Evolutionary conservation across 1,140 invertebrate genomes (phyloP).

Genomic region (Parasteatoda tepidariorum): DNA sequence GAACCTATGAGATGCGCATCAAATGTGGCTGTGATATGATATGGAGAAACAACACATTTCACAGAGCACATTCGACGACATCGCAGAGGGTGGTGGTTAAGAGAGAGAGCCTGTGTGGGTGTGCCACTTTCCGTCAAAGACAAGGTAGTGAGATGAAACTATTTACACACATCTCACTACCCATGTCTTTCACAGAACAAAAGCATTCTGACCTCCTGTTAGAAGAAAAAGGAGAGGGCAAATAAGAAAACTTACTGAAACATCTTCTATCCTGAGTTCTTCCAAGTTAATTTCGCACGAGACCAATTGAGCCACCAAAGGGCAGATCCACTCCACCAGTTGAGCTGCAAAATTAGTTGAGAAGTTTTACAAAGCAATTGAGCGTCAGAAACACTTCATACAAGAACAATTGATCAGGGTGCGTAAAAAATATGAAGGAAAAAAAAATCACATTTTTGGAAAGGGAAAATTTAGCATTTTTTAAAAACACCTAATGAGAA

Average conservation of each 20-base stretch:
- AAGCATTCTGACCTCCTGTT: background rate
- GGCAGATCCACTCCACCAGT: slow-evolving; percentile 75
- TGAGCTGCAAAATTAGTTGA: slow-evolving; percentile 70
- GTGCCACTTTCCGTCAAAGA: slow-evolving; percentile 62
- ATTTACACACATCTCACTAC: slow-evolving; percentile 72
- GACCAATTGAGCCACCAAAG: slow-evolving; percentile 71
- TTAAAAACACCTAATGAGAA: too few relatives aligned
- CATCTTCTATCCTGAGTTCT: slow-evolving; percentile 73
- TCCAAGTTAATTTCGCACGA: slow-evolving; percentile 69
- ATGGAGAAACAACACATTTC: slow-evolving; percentile 63
- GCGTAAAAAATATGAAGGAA: too few relatives aligned
- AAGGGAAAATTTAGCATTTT: too few relatives aligned
- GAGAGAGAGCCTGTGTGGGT: too few relatives aligned
- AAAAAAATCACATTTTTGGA: too few relatives aligned
- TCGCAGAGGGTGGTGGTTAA: background rate
- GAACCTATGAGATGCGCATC: slow-evolving; percentile 60
- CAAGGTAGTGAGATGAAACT: slow-evolving; percentile 72
- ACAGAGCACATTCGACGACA: slow-evolving; percentile 66
- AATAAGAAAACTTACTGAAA: slow-evolving; percentile 69
- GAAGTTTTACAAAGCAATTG: background rate
- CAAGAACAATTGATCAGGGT: too few relatives aligned
- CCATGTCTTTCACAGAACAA: slow-evolving; percentile 73
- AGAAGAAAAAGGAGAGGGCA: too few relatives aligned
- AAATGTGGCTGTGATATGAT: slow-evolving; percentile 68
- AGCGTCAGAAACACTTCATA: too few relatives aligned